Percentiles rank a stretch among this genome's conserved stretches.
Evolutionary conservation across 1,140 invertebrate species (phyloP).

Genomic region (Lordiphosa stackelbergi): DNA sequence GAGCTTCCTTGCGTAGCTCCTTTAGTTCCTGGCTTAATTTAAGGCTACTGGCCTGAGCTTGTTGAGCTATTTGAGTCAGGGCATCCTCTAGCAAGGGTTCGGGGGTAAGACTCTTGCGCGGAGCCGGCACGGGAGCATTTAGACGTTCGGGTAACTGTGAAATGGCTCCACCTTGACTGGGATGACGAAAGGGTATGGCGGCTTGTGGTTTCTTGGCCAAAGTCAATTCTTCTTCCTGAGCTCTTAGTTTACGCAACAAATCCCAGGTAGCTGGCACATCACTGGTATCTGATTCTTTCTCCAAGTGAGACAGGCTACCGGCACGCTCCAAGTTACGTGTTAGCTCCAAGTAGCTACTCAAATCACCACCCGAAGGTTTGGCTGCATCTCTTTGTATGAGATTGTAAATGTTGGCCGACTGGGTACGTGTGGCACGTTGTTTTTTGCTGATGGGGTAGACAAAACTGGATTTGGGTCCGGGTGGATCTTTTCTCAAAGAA

Average conservation of each 20-base stretch:
- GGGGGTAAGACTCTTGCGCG: slow-evolving; percentile 63
- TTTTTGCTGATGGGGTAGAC: slow-evolving; percentile 79
- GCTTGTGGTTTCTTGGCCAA: slow-evolving; percentile 14
- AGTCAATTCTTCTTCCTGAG: slow-evolving; percentile 55
- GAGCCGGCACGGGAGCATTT: slow-evolving; percentile 58
- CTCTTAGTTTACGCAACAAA: slow-evolving; percentile 59
- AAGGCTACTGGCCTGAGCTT: slow-evolving; percentile 80
- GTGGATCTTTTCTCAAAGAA: slow-evolving; percentile 87
- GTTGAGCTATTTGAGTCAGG: slow-evolving; percentile 80
- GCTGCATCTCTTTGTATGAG: slow-evolving; percentile 81
- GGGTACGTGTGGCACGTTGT: slow-evolving; percentile 86
- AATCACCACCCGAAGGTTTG: slow-evolving; percentile 73
- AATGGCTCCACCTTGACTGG: slow-evolving; percentile 68
- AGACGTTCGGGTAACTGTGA: slow-evolving; percentile 62
- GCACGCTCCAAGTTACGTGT: slow-evolving; percentile 62
- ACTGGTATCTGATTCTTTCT: slow-evolving; percentile 25
- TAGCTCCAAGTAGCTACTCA: slow-evolving; percentile 66
- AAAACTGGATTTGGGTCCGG: slow-evolving; percentile 47
- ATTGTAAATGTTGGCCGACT: slow-evolving; percentile 88
- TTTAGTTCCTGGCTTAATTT: slow-evolving; percentile 79
- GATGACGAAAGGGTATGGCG: slow-evolving; percentile 57
- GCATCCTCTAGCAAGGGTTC: slow-evolving; percentile 79
- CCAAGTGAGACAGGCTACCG: slow-evolving; percentile 69
- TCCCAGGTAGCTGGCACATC: slow-evolving; percentile 65
- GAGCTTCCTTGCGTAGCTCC: slow-evolving; percentile 67